Evolutionary conservation across 2,888 invertebrate species (phyloP).

Genomic region (Cryptus viduatorius): DNA sequence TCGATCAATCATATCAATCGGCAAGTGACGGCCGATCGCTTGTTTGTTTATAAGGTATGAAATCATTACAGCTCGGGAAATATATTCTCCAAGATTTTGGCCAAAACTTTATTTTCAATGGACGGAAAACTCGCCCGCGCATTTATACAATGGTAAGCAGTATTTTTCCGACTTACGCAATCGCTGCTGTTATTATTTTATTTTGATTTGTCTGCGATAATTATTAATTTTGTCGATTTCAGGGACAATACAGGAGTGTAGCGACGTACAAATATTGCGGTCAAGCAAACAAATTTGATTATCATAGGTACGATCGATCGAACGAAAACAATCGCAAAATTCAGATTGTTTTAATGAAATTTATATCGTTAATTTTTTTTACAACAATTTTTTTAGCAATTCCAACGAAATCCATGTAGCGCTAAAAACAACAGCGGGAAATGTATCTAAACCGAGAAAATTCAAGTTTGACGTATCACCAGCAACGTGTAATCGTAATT

Average conservation of each 20-base stretch:
- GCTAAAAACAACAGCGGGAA: slow-evolving; percentile 85
- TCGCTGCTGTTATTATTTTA: neutral
- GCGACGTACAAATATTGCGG: slow-evolving; percentile 86
- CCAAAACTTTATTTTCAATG: slow-evolving; percentile 80
- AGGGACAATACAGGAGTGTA: slow-evolving; percentile 77
- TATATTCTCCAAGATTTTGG: slow-evolving; percentile 85
- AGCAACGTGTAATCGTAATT: slow-evolving; percentile 90
- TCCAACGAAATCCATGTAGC: slow-evolving; percentile 84
- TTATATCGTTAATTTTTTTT: neutral
- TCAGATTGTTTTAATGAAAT: neutral
- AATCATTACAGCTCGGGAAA: slow-evolving; percentile 74
- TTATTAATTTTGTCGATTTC: slow-evolving; percentile 57
- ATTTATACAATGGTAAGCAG: slow-evolving; percentile 67
- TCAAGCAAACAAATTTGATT: slow-evolving; percentile 85
- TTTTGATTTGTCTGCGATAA: slow-evolving; percentile 51
- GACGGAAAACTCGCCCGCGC: slow-evolving; percentile 52
- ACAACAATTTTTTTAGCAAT: slow-evolving; percentile 69
- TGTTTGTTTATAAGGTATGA: slow-evolving; percentile 1
- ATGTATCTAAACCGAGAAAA: slow-evolving; percentile 86
- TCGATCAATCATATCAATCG: neutral
- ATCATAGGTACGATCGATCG: slow-evolving; percentile 81
- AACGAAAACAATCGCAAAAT: neutral
- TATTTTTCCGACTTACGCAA: neutral
- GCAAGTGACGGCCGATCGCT: neutral
- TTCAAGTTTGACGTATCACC: slow-evolving; percentile 89